These are phyloP conservation scores for Polietes domitor DNA, from an alignment of 2,888 invertebrate genomes.

Conservation along the genomic window DNA sequence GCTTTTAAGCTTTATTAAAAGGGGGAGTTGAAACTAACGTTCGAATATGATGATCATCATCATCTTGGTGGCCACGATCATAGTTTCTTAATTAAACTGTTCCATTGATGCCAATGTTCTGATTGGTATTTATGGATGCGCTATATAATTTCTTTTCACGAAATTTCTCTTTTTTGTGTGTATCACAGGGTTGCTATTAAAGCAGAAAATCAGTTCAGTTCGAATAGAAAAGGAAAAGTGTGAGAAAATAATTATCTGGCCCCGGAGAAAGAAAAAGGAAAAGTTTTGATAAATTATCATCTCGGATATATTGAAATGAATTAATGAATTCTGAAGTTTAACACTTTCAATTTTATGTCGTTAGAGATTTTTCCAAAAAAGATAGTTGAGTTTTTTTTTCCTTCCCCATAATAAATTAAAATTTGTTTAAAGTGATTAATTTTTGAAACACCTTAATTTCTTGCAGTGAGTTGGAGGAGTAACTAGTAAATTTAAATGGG, in stretches of 20 bases:
- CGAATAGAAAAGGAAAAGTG: conserved; percentile 6
- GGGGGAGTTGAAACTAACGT: background rate
- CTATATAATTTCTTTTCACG: background rate
- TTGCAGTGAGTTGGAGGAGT: too few relatives aligned
- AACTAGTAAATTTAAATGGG: too few relatives aligned
- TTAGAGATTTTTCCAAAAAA: background rate
- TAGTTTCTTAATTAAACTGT: background rate
- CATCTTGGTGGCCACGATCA: background rate
- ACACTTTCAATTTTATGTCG: background rate
- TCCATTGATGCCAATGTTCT: background rate
- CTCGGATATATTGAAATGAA: background rate
- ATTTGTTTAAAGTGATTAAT: too few relatives aligned
- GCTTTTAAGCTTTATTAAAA: background rate
- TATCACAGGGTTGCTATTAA: background rate
- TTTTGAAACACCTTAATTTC: too few relatives aligned
- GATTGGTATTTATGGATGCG: background rate
- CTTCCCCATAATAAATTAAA: too few relatives aligned
- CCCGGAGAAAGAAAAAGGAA: background rate
- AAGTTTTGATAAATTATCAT: conserved; percentile 1
- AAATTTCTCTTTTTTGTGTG: conserved; percentile 27
- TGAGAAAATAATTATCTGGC: background rate
- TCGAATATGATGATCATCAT: background rate
- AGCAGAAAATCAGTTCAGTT: background rate
- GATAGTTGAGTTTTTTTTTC: background rate
- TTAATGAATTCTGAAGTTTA: background rate